Percentiles rank a stretch among this genome's conserved stretches.
Evolutionary conservation across 2,113 vertebrate species (phyloP).

Genomic region (Polypterus bichir): DNA sequence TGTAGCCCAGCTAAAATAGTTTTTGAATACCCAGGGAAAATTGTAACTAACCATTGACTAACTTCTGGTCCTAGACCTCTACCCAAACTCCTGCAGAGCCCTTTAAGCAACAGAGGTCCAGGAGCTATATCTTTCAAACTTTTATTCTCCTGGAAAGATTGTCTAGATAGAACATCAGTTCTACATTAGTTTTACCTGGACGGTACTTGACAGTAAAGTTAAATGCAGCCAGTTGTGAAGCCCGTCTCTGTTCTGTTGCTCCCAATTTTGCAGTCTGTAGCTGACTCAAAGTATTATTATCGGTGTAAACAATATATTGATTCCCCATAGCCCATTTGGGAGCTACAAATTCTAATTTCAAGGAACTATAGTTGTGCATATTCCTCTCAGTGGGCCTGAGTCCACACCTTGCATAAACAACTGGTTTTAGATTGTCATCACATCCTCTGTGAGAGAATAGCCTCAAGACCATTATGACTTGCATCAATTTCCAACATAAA

Average conservation of each 20-base stretch:
- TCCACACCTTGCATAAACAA: background rate
- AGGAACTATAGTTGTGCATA: background rate
- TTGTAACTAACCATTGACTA: no score
- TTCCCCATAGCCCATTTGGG: constrained; percentile 1
- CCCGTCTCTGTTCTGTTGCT: background rate
- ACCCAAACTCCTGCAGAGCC: no score
- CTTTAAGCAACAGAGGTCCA: no score
- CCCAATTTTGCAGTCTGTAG: background rate
- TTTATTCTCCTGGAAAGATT: background rate
- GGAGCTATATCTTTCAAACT: no score
- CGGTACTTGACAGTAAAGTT: constrained; percentile 1
- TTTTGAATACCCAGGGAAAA: no score
- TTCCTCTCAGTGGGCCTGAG: background rate
- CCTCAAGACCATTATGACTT: background rate
- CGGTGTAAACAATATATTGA: constrained; percentile 1
- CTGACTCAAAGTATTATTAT: background rate
- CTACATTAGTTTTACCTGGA: background rate
- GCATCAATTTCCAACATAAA: background rate
- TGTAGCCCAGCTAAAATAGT: no score
- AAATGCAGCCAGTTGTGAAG: constrained; percentile 1
- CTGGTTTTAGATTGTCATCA: background rate
- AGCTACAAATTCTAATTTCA: background rate
- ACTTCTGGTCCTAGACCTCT: no score
- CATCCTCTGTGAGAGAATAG: background rate
- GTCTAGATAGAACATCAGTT: constrained; percentile 1